phyloP scores from a whole-genome alignment of 2,797 vertebrate species.

The Eremophila alpestris region DNA sequence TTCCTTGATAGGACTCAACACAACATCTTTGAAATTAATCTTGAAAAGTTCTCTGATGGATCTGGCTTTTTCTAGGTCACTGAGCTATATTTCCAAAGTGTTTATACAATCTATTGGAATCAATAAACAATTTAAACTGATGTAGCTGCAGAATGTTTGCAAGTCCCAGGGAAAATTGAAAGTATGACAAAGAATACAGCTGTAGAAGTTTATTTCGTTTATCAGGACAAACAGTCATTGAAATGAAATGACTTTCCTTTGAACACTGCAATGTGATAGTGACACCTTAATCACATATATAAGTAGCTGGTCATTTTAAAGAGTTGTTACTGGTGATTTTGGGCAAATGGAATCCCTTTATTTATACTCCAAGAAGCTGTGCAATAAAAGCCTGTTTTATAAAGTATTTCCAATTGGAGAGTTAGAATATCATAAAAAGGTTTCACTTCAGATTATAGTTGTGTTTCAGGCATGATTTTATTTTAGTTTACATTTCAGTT shows the following conservation, averaged over 20 bases:
- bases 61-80: conserved; percentile 73
- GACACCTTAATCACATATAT: conserved; percentile 55
- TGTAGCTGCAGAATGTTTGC: conserved; percentile 79
- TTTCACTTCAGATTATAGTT: conserved; percentile 50
- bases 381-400: conserved; percentile 21
- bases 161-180: conserved; percentile 66
- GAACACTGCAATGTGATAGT: conserved; percentile 39
- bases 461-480: not conserved
- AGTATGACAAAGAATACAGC: conserved; percentile 70
- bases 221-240: conserved; percentile 67
- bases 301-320: conserved; percentile 51
- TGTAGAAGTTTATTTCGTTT: conserved; percentile 64
- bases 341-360: conserved; percentile 42
- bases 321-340: not conserved
- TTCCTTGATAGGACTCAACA: conserved; percentile 49
- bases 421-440: conserved; percentile 6
- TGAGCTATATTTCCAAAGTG: conserved; percentile 74
- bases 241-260: conserved; percentile 62
- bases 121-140: conserved; percentile 92
- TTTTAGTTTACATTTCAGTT: not conserved
- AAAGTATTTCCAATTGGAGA: conserved; percentile 20
- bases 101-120: conserved; percentile 90
- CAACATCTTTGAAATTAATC: conserved; percentile 75
- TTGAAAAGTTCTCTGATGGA: conserved; percentile 71
- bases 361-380: conserved; percentile 51